Evolutionary conservation across 2,797 vertebrate genomes (phyloP).

Genomic region (Synaphobranchus kaupii): DNA sequence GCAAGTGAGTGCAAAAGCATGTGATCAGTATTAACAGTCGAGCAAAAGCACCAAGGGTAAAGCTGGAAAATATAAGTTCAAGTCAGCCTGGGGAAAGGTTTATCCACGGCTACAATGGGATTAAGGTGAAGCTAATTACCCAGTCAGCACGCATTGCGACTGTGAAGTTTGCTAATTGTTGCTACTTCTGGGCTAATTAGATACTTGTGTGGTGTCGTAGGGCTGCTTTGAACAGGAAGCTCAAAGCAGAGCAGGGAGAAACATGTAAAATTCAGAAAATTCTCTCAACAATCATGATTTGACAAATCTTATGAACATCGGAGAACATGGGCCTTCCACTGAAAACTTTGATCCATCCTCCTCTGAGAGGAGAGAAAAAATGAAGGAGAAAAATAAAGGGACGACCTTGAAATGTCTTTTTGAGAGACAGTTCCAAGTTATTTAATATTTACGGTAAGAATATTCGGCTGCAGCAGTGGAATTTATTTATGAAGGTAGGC

Average conservation of each 20-base stretch:
- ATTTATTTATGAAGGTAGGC: neutral
- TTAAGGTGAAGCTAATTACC: slow-evolving; percentile 6
- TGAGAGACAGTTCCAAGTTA: neutral
- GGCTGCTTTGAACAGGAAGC: neutral
- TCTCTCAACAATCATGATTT: neutral
- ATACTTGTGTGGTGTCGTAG: neutral
- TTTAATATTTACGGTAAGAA: neutral
- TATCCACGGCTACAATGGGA: slow-evolving; percentile 11
- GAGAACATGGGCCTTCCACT: neutral
- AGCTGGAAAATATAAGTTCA: neutral
- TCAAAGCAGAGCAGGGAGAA: neutral
- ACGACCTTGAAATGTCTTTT: slow-evolving; percentile 1
- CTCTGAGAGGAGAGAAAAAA: neutral
- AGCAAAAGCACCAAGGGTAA: neutral
- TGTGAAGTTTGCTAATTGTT: neutral
- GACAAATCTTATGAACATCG: neutral
- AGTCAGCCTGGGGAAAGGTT: neutral
- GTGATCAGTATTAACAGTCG: neutral
- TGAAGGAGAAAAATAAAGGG: neutral
- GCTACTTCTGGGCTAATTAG: neutral
- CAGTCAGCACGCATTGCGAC: neutral
- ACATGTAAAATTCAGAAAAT: neutral
- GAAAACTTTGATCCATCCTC: neutral
- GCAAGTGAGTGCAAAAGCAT: neutral
- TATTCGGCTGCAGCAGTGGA: neutral